Base-by-base conservation (phyloP, 1,140 invertebrate species). In the Papilio aristodemus region DNA sequence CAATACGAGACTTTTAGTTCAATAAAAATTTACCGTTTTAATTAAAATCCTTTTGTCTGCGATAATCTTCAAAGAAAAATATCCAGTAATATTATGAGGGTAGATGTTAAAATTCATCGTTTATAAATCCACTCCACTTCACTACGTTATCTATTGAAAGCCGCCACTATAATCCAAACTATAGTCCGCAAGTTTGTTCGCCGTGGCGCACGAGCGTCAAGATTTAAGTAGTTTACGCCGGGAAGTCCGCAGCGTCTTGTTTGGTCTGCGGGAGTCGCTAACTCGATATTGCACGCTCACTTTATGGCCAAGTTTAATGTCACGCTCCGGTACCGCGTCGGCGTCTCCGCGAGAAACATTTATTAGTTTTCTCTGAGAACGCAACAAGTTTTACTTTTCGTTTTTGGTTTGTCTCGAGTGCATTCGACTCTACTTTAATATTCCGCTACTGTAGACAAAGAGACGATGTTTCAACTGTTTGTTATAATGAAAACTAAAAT, bases 181-280 rank as follows among this genome's bases (percentile, higher is more conserved):
- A 43, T 59, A 50, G 7, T 11, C 58, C 14, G 11, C 39, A 80
- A 80, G 78, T 81, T 76, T 72, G 76, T 75, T 78, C 60, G 67
- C 68, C 67, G 74, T 32, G 27, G 27, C 75, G 72, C 71, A 74
- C 62, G 69, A 72, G 76, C 79, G 78, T 81, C 80, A 81, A 85
- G 85, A 86, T 87, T 84, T 89, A 87, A 89, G 84, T 89, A 83
- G 86, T 87, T 87, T 85, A 80, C 76, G 76, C 62, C 77, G 76
- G 79, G 81, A 82, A 87, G 76, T 83, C 75, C 69, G 67, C 67
- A 58, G 74, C 69, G 73, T 73, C 78, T 77, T 81, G 79, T 81
- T 80, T 76, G 79, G 73, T 76, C 78, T 80, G 73, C 57, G 68
- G 67, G 71, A 74, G 67, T 78, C 73, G 74, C 86, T 87, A 85